Evolutionary conservation across 2,797 vertebrate species (phyloP), one percentile per base, ranked within the genome.

Genomic region (Sebastiscus albofasciatus): DNA sequence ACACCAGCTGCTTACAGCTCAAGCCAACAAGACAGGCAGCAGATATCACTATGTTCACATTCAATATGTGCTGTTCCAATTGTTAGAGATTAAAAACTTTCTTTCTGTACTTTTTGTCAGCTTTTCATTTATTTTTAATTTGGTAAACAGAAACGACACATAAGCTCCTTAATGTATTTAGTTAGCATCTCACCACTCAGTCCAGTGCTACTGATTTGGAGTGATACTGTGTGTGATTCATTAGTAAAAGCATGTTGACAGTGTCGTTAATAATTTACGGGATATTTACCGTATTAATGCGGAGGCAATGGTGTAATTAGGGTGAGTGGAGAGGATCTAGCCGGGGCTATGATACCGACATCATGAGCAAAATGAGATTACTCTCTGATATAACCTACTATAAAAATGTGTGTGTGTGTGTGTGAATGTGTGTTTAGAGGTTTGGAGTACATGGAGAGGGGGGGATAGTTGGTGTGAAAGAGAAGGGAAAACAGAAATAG

Each of bases 221-320:
- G 71, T 16, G 80, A 89, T 74, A 67, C 56, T 66, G 70, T 56
- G 49, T 22, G 49, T 77, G 68, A 86, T 79, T 81, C 76, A 88
- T 91, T 83, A 80, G 76, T 67, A 82, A 77, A 71, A 86, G 78
- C 67, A 71, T 84, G 92, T 88, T 80, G 82, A 89, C 89, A 77
- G 72, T 24, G 31, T 81, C 52, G 90, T 94, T 85, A 81, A 92
- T 90, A 77, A 92, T 94, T 94, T 87, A 86, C 67, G 56, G 66
- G 67, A 82, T 92, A 87, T 90, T 90, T 87, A 84, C 77, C 67
- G 67, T 87, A 83, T 86, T 89, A 86, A 90, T 82, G 79, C 60
- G 39, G 73, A 84, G 85, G 85, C 80, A 72, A 27, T 80, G 74
- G 75, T 73, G 75, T 82, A 77, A 87, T 91, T 76, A 86, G 66